Evolutionary conservation across 1,140 invertebrate genomes (phyloP).

Genomic region (Scaptomyza hsui): DNA sequence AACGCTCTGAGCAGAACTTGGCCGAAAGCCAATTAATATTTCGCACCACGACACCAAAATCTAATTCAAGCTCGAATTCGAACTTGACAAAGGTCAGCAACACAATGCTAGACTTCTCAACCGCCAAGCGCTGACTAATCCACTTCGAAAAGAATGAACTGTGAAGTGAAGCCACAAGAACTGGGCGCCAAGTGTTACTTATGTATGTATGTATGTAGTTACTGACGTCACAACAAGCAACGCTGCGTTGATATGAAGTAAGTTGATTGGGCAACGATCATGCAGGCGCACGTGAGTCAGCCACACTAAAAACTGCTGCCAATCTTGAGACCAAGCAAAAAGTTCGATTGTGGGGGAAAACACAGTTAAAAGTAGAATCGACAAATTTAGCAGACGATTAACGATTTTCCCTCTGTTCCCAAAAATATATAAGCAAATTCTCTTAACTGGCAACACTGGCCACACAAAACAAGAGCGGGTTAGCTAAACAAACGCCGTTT

Average conservation of each 20-base stretch:
- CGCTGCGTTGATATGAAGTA: slow-evolving; percentile 40
- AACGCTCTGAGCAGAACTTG: slow-evolving; percentile 57
- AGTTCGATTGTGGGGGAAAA: not conserved
- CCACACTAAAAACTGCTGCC: not conserved
- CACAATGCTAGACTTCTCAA: slow-evolving; percentile 17
- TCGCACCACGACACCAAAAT: slow-evolving; percentile 45
- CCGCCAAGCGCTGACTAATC: slow-evolving; percentile 55
- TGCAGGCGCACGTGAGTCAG: slow-evolving; percentile 60
- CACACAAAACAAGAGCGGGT: not conserved
- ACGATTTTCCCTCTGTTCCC: too few relatives aligned
- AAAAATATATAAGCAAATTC: too few relatives aligned
- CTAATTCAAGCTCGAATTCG: slow-evolving; percentile 24
- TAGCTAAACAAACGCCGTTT: not conserved
- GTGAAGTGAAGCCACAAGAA: slow-evolving; percentile 40
- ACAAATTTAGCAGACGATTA: too few relatives aligned
- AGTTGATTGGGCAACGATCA: slow-evolving; percentile 46
- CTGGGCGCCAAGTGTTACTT: slow-evolving; percentile 22
- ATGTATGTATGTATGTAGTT: slow-evolving; percentile 4
- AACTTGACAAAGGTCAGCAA: slow-evolving; percentile 44
- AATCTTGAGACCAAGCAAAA: not conserved
- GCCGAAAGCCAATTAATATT: slow-evolving; percentile 66
- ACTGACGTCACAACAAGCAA: slow-evolving; percentile 60
- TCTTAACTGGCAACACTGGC: slow-evolving; percentile 1
- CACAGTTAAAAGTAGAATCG: not conserved
- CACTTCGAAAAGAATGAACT: slow-evolving; percentile 16